Percentiles rank a stretch among this genome's conserved stretches.
These are phyloP conservation scores for Blastobasis lacticolella DNA, from an alignment of 2,888 invertebrate species.

Conservation along the genomic window DNA sequence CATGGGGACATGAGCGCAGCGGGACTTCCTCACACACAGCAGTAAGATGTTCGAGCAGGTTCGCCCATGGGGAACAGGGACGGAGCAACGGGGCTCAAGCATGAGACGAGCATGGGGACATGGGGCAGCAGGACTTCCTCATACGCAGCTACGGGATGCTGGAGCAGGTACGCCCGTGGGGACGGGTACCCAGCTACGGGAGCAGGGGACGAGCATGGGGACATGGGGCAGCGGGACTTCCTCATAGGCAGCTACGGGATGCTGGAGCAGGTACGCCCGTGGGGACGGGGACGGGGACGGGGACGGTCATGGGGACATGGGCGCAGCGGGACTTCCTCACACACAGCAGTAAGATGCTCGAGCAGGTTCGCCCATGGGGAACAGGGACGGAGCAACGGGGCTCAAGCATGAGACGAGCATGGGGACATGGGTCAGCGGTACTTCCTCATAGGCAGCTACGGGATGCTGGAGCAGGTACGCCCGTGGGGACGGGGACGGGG, in stretches of 20 bases:
- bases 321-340: neutral
- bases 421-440: neutral
- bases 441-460: neutral
- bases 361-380: neutral
- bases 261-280: conserved; percentile 53
- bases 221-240: conserved; percentile 70
- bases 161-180: conserved; percentile 47
- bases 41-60: neutral
- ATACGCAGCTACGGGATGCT: conserved; percentile 73
- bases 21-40: neutral
- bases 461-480: neutral
- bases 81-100: neutral
- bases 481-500: no score
- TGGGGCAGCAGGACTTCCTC: conserved; percentile 73
- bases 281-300: neutral
- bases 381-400: neutral
- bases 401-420: neutral
- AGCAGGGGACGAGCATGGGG: conserved; percentile 69
- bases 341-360: neutral
- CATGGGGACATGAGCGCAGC: neutral
- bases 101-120: neutral
- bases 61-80: no score
- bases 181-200: no score
- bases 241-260: conserved; percentile 74
- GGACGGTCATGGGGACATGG: neutral